Evolutionary conservation across 2,888 invertebrate species (phyloP).

Genomic region (Ceramica pisi): DNA sequence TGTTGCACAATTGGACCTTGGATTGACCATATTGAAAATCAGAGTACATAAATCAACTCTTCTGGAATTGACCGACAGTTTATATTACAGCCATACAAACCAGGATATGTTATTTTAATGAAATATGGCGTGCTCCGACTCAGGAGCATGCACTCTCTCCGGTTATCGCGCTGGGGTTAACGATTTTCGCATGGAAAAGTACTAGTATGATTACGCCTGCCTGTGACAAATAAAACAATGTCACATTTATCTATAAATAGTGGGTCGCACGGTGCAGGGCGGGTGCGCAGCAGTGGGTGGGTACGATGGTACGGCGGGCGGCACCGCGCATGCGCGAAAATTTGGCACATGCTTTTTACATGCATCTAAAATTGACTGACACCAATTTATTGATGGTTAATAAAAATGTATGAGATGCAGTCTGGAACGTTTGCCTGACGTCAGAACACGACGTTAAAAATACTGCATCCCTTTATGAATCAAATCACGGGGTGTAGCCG

Average conservation of each 20-base stretch:
- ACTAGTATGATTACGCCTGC: constrained; percentile 77
- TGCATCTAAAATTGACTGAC: constrained; percentile 80
- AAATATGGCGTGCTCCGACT: constrained; percentile 53
- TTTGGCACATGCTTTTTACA: constrained; percentile 82
- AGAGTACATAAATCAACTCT: constrained; percentile 14
- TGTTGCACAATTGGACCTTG: constrained; percentile 22
- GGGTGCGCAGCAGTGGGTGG: constrained; percentile 71
- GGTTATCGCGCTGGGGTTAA: constrained; percentile 84
- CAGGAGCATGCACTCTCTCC: constrained; percentile 70
- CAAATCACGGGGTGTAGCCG: constrained; percentile 34
- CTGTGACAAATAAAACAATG: constrained; percentile 83
- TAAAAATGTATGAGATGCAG: constrained; percentile 62
- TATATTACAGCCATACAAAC: constrained; percentile 19
- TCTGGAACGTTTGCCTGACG: constrained; percentile 50
- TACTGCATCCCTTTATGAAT: constrained; percentile 35
- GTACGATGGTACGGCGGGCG: constrained; percentile 65
- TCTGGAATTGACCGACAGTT: constrained; percentile 21
- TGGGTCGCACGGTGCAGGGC: constrained; percentile 76
- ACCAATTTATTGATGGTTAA: constrained; percentile 73
- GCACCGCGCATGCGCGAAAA: constrained; percentile 72
- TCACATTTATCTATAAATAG: constrained; percentile 86
- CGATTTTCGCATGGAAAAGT: constrained; percentile 88
- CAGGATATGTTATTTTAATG: constrained; percentile 45
- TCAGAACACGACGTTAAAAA: constrained; percentile 48
- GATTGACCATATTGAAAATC: background rate